phyloP scores from a whole-genome alignment of 1,140 invertebrate genomes.

The Hylyphantes graminicola region DNA sequence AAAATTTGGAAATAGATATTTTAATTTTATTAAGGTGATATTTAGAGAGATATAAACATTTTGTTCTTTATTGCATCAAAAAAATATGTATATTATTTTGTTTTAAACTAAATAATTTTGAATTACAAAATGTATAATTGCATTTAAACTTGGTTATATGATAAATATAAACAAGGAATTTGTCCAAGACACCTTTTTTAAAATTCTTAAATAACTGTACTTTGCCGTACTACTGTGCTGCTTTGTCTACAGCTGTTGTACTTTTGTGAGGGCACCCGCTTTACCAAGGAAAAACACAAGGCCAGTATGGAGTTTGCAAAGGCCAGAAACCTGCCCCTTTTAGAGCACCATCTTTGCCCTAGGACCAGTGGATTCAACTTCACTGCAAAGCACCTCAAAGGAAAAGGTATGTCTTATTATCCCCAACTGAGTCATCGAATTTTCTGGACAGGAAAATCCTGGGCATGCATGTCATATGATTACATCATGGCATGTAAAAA shows the following conservation, averaged over 20 bases:
- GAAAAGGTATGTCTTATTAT: conserved; percentile 59
- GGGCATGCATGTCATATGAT: too few species aligned
- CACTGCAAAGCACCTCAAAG: conserved; percentile 61
- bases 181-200: too few species aligned
- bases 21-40: too few species aligned
- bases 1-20: too few species aligned
- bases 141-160: not conserved
- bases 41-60: too few species aligned
- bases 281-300: conserved; percentile 87
- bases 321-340: conserved; percentile 83
- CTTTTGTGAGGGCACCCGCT: conserved; percentile 95
- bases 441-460: too few species aligned
- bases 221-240: conserved; percentile 27
- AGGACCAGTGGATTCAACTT: conserved; percentile 86
- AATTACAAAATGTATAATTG: not conserved
- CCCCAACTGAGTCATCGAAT: too few species aligned
- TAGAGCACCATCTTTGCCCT: conserved; percentile 93
- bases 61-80: not conserved
- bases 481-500: too few species aligned
- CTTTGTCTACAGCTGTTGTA: conserved; percentile 78
- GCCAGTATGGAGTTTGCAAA: conserved; percentile 88
- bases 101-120: not conserved
- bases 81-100: not conserved
- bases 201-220: not conserved
- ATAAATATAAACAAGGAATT: too few species aligned